These are phyloP conservation scores for Orestias chungarensis DNA, from an alignment of 2,797 vertebrate species.

Conservation along the genomic window DNA sequence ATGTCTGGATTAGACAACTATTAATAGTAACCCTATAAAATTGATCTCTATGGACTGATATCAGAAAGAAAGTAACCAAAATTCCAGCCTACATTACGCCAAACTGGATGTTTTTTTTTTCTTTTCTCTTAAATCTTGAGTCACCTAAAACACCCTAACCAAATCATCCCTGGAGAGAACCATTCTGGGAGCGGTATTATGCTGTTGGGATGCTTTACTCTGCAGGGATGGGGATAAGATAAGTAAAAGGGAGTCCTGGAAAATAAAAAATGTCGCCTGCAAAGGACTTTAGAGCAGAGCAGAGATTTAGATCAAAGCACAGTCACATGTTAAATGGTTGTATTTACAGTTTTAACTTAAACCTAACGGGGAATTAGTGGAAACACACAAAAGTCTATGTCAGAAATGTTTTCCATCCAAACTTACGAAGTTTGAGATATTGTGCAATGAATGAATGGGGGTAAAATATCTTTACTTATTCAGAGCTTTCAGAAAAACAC, in stretches of 20 bases:
- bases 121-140: neutral
- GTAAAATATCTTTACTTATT: neutral
- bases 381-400: neutral
- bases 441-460: neutral
- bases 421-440: neutral
- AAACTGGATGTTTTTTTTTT: neutral
- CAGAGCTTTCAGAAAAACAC: neutral
- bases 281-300: neutral
- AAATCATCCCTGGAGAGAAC: neutral
- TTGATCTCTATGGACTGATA: neutral
- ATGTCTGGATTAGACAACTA: neutral
- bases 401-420: neutral
- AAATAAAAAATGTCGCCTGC: neutral
- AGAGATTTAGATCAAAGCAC: neutral
- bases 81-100: neutral
- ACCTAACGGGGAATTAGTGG: neutral
- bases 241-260: neutral
- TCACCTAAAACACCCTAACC: neutral
- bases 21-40: neutral
- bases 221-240: too few relatives aligned
- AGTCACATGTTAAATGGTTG: neutral
- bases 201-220: neutral
- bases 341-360: neutral
- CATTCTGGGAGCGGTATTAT: neutral
- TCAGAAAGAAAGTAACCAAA: neutral